These are phyloP conservation scores for Eira barbara DNA, from an alignment of 2,113 vertebrate genomes.

Conservation along the genomic window DNA sequence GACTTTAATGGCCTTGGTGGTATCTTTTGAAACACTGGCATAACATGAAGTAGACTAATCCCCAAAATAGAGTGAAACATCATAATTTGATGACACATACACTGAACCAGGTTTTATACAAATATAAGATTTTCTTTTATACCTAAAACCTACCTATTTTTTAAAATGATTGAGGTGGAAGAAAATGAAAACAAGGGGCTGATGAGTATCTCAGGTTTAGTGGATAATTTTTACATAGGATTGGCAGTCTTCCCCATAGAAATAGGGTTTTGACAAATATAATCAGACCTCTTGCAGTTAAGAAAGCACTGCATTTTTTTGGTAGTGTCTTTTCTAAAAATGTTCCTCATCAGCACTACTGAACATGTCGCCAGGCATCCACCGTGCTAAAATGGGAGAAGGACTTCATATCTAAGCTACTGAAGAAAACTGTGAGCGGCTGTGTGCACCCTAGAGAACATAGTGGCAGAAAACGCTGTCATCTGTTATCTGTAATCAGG, in stretches of 20 bases:
- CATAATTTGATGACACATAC: background rate
- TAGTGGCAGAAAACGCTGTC: background rate
- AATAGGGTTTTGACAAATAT: background rate
- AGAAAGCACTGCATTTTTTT: background rate
- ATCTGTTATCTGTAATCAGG: background rate
- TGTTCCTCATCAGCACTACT: background rate
- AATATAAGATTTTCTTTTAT: background rate
- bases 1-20: background rate
- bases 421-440: background rate
- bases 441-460: background rate
- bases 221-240: background rate
- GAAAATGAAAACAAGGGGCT: background rate
- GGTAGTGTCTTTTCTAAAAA: background rate
- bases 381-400: background rate
- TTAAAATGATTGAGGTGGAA: background rate
- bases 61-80: background rate
- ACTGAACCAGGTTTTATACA: background rate
- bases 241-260: background rate
- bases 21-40: background rate
- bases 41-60: background rate
- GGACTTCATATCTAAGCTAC: background rate
- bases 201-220: background rate
- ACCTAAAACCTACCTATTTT: background rate
- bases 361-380: background rate
- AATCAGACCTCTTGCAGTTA: background rate